A percentile compares a stretch with the other conserved stretches of the same genome.
phyloP scores from a whole-genome alignment of 37 sponge, comb jelly and placozoan species.

The Lycopodina hypogea region DNA sequence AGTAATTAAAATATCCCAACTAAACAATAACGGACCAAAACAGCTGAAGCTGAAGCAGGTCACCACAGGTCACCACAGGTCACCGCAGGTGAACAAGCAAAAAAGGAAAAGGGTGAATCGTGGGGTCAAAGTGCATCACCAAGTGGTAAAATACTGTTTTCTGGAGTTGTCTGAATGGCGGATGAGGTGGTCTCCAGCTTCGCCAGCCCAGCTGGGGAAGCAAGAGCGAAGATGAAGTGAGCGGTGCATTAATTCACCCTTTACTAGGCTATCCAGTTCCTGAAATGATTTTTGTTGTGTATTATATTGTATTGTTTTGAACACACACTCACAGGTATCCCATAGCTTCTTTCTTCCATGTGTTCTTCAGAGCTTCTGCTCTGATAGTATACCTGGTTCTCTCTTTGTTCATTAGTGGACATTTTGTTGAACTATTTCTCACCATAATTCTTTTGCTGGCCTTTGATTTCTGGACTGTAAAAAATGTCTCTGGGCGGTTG shows the following conservation, averaged over 20 bases:
- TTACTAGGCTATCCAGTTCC: background rate
- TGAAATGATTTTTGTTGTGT: background rate
- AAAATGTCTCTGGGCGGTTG: slow-evolving; percentile 91
- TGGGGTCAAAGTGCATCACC: no score
- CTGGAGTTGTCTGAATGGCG: no score
- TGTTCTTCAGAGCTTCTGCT: slow-evolving; percentile 73
- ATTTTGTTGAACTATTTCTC: slow-evolving; percentile 60
- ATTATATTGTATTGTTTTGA: background rate
- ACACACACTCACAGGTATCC: slow-evolving; percentile 62
- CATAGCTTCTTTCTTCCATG: slow-evolving; percentile 80
- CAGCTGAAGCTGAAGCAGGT: no score
- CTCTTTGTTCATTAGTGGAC: slow-evolving; percentile 26
- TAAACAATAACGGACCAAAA: no score
- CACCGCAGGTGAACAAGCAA: no score
- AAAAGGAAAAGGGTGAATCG: no score
- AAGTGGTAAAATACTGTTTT: no score
- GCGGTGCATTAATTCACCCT: slow-evolving; percentile 5
- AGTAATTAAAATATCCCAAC: no score
- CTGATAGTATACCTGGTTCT: slow-evolving; percentile 70
- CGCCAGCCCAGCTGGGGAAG: slow-evolving; percentile 9
- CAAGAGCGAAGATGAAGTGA: slow-evolving; percentile 37
- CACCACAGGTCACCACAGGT: no score
- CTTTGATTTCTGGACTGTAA: slow-evolving; percentile 95
- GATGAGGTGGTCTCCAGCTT: slow-evolving; percentile 10
- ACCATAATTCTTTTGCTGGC: slow-evolving; percentile 77